phyloP scores from a whole-genome alignment of 2,888 invertebrate species.

The Palloptera scutellata region DNA sequence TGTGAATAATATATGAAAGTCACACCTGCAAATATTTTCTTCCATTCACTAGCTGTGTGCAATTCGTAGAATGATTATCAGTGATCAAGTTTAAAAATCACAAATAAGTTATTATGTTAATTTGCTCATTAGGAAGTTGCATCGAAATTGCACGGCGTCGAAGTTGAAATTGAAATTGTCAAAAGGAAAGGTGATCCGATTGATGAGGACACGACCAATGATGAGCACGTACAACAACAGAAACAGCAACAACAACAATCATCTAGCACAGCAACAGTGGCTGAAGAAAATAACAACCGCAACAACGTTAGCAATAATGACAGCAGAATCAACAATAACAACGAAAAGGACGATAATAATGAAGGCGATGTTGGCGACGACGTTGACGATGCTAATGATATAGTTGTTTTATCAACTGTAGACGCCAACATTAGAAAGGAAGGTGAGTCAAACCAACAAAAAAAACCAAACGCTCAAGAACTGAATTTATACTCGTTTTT shows the following conservation, averaged over 20 bases:
- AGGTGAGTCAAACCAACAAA: conserved; percentile 18
- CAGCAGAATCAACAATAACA: conserved; percentile 39
- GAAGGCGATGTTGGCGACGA: conserved; percentile 41
- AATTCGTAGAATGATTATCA: no score
- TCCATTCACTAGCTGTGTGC: no score
- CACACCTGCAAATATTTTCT: no score
- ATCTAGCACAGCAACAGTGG: conserved; percentile 25
- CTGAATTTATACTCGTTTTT: not conserved
- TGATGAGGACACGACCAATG: conserved; percentile 57
- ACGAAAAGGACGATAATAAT: conserved; percentile 40
- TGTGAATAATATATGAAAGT: no score
- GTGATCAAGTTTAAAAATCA: no score
- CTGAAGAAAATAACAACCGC: conserved; percentile 10
- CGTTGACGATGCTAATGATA: conserved; percentile 17
- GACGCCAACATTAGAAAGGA: conserved; percentile 29
- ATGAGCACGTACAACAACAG: conserved; percentile 49
- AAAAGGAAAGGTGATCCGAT: conserved; percentile 81
- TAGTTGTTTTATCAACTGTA: conserved; percentile 9
- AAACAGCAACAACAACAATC: conserved; percentile 34
- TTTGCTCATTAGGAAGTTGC: conserved; percentile 80
- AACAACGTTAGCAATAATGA: conserved; percentile 40
- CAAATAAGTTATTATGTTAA: no score
- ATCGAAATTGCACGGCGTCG: conserved; percentile 89
- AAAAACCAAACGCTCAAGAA: not conserved
- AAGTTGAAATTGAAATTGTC: conserved; percentile 89